Conservation (phyloP, 2,797 vertebrate species). For the Gymnopithys bicolor region DNA sequence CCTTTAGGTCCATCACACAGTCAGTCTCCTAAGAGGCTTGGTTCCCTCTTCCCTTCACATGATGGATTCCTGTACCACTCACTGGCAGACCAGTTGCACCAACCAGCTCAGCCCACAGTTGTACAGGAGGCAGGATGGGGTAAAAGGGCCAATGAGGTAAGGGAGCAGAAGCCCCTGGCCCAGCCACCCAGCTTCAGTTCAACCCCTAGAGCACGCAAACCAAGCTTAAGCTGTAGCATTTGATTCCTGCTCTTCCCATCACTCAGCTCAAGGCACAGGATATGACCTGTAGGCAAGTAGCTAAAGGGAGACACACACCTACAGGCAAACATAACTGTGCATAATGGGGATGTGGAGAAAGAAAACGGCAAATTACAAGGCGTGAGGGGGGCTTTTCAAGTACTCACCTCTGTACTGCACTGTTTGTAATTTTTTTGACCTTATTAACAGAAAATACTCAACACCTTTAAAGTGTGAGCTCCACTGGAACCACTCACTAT, state of each 20-base stretch:
- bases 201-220: fast-evolving
- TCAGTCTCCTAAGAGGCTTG: fast-evolving
- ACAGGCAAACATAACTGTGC: not conserved
- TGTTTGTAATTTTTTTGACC: not conserved
- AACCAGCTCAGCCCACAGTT: not conserved
- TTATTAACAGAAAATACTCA: not conserved
- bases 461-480: not conserved
- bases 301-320: not conserved
- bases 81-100: not conserved
- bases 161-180: not conserved
- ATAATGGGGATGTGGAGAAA: not conserved
- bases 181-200: not conserved
- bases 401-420: not conserved
- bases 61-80: not conserved
- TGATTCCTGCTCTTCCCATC: not conserved
- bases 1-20: not conserved
- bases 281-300: not conserved
- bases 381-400: not conserved
- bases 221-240: not conserved
- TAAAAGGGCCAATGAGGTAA: not conserved
- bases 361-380: not conserved
- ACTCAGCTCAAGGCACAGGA: not conserved
- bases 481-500: not conserved
- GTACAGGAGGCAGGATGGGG: not conserved
- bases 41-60: not conserved